Base-by-base conservation (phyloP, 2,797 vertebrate genomes). In the Cirrhinus mrigala region DNA sequence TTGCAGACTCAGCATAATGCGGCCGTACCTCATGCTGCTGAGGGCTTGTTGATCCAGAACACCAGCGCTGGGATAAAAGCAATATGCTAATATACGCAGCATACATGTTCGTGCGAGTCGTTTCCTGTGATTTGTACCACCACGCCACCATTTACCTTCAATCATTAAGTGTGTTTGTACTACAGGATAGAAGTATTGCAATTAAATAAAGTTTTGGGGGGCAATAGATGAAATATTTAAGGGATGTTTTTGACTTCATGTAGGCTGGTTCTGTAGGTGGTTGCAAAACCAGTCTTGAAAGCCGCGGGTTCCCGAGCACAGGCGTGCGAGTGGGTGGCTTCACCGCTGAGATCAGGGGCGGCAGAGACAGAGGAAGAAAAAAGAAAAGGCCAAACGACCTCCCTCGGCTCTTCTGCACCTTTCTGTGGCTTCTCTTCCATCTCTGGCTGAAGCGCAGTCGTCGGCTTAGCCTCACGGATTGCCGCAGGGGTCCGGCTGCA, bases 281-380 rank as follows among this genome's bases (percentile, higher is more conserved):
- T 73, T 56, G 4, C 44, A 46, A 75, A 80, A 75, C 58, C 37
- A 15, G 77, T 69, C 40, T 83, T 86, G n/a, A 78, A 82, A 80
- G 77, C 86, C 20, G 4, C 46, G 22, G 77, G 27, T 81, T 81
- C 8, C 88, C 89, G 83, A 90, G 88, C 80, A 79, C 88, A 90
- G 89, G 83, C 87, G 85, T 84, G 86, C 79, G 58, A 69, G 60
- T 33, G 68, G 76, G 76, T 11, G 62, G 62, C 29, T 89, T 86
- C 79, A 85, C 83, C 82, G 75, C 89, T 83, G 90, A 87, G 89
- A 89, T 87, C 56, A 88, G 68, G 29, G 76, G 46, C 40, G 69
- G 29, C 22, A 87, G 83, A 80, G 76, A 48, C 40, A 29, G 60
- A 40, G 82, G 7, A 66, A 70, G 58, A 52, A 54, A 50, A 69